Percentiles rank a stretch among this genome's conserved stretches.
Evolutionary conservation across 2,888 invertebrate genomes (phyloP).

Genomic region (Sepiola atlantica): DNA sequence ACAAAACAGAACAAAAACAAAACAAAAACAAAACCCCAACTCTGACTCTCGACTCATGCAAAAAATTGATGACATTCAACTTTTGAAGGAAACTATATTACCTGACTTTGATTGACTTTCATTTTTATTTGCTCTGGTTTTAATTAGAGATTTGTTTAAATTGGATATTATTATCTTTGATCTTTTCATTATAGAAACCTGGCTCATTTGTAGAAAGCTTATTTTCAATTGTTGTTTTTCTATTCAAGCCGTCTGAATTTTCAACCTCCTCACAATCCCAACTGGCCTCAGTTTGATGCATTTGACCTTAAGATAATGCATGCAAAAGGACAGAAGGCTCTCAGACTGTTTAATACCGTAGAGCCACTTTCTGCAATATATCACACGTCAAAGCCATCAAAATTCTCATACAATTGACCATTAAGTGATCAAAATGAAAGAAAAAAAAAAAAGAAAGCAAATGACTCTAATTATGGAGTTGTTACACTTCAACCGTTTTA

Average conservation of each 20-base stretch:
- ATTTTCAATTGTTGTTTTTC: not conserved
- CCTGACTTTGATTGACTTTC: not conserved
- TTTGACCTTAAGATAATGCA: not conserved
- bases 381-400: not conserved
- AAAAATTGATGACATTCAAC: too few species aligned
- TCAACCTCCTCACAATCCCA: not conserved
- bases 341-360: not conserved
- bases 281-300: not conserved
- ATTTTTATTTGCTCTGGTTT: not conserved
- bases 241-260: not conserved
- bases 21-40: too few species aligned
- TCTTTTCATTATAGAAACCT: not conserved
- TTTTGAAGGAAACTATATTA: not conserved
- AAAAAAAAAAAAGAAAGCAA: not conserved
- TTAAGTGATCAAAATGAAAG: not conserved
- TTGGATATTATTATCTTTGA: not conserved
- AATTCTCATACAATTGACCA: not conserved
- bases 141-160: not conserved
- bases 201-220: not conserved
- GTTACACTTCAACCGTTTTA: not conserved
- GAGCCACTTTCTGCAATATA: not conserved
- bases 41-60: too few species aligned
- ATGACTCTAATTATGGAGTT: not conserved
- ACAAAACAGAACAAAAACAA: too few species aligned
- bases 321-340: not conserved